phyloP scores from a whole-genome alignment of 2,888 invertebrate genomes.

The Tetrapedia diversipes region DNA sequence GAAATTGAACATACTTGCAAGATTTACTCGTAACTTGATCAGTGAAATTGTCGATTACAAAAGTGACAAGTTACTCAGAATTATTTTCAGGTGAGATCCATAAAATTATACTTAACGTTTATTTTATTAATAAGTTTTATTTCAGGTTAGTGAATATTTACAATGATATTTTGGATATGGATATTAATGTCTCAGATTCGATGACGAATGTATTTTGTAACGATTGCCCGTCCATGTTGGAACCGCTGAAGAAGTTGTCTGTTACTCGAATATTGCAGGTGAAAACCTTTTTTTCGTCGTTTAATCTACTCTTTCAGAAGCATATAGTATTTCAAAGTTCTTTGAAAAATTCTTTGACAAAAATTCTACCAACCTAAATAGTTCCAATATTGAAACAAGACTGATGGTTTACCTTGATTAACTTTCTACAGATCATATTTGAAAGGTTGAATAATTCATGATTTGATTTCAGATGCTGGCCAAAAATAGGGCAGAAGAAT shows the following conservation, averaged over 20 bases:
- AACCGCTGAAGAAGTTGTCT: constrained; percentile 89
- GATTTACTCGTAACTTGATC: constrained; percentile 68
- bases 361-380: not conserved
- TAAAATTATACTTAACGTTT: not conserved
- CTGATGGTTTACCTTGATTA: not conserved
- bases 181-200: constrained; percentile 85
- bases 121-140: constrained; percentile 52
- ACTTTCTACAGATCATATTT: not conserved
- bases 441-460: not conserved
- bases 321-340: not conserved
- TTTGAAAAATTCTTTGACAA: not conserved
- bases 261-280: constrained; percentile 90
- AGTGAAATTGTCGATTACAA: constrained; percentile 69
- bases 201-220: constrained; percentile 89
- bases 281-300: not conserved
- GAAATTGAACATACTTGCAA: constrained; percentile 70
- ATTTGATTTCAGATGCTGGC: constrained; percentile 84
- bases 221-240: constrained; percentile 89
- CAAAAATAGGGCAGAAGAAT: constrained; percentile 88
- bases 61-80: constrained; percentile 66
- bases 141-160: constrained; percentile 87
- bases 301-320: not conserved
- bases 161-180: constrained; percentile 86
- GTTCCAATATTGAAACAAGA: not conserved
- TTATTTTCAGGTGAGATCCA: constrained; percentile 71